A percentile compares a stretch with the other conserved stretches of the same genome.
Evolutionary conservation across 2,113 vertebrate species (phyloP).

Genomic region (Microtus ochrogaster): DNA sequence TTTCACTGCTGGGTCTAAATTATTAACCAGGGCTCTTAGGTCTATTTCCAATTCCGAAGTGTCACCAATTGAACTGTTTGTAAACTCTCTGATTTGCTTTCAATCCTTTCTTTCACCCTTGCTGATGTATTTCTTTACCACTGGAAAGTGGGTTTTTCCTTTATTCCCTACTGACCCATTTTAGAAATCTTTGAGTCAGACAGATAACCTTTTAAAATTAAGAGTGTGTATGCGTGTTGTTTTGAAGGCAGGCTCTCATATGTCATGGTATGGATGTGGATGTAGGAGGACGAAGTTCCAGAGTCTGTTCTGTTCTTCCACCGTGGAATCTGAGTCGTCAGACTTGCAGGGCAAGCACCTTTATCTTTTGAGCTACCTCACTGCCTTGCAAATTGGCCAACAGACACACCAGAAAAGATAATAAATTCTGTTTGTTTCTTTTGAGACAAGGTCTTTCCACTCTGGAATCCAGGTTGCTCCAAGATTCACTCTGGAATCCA

Average conservation of each 20-base stretch:
- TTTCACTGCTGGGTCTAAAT: not conserved
- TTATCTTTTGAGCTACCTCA: not conserved
- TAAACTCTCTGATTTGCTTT: conserved; percentile 43
- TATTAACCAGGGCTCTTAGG: not conserved
- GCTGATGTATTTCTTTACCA: not conserved
- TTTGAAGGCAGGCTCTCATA: not conserved
- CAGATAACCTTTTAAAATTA: not conserved
- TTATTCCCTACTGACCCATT: not conserved
- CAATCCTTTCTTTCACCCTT: not conserved
- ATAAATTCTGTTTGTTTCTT: not conserved
- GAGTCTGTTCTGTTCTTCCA: not conserved
- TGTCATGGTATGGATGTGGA: not conserved
- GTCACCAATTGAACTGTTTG: not conserved
- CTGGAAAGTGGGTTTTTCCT: not conserved
- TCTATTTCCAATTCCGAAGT: not conserved
- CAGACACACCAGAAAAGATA: not conserved
- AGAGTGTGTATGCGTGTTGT: not conserved
- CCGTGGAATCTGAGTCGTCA: not conserved
- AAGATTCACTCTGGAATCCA: not conserved
- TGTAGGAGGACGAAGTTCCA: not conserved
- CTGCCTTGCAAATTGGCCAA: not conserved
- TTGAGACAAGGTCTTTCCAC: not conserved
- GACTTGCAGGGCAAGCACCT: not conserved
- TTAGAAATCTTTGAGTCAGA: conserved; percentile 3
- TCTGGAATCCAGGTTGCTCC: not conserved